Conservation (phyloP, 2,888 invertebrate species). For the Hemithea aestivaria region DNA sequence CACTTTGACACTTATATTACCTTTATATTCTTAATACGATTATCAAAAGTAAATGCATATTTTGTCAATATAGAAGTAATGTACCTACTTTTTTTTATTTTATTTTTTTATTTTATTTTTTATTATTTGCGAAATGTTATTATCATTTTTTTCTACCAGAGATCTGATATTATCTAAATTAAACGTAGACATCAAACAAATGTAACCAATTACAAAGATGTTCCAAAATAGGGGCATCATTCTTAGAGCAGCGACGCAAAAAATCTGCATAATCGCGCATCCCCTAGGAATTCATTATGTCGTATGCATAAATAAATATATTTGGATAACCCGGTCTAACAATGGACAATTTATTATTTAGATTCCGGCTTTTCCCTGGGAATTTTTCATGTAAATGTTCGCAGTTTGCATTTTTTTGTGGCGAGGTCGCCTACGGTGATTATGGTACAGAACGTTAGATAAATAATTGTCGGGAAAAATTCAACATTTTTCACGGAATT, state of each 20-base stretch:
- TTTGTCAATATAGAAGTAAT: no score
- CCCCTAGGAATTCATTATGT: slow-evolving; percentile 67
- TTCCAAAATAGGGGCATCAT: slow-evolving; percentile 36
- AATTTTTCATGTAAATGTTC: slow-evolving; percentile 64
- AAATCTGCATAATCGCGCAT: slow-evolving; percentile 61
- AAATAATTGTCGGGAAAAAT: slow-evolving; percentile 41
- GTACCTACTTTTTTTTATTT: no score
- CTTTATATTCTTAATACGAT: no score
- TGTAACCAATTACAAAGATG: slow-evolving; percentile 1
- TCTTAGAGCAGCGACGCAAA: slow-evolving; percentile 37
- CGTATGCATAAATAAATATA: slow-evolving; percentile 69
- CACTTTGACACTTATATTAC: no score
- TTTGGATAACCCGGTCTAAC: slow-evolving; percentile 58
- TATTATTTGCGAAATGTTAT: no score
- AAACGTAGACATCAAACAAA: no score
- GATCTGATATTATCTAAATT: no score
- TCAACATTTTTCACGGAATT: slow-evolving; percentile 21
- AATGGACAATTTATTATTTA: slow-evolving; percentile 76
- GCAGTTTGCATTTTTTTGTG: slow-evolving; percentile 44
- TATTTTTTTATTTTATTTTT: no score
- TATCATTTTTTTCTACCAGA: no score
- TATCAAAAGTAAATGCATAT: no score
- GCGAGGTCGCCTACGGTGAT: slow-evolving; percentile 37
- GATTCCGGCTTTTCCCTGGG: slow-evolving; percentile 55
- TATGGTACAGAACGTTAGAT: slow-evolving; percentile 43